These are phyloP conservation scores for Phyllostomus discolor DNA, from an alignment of 2,113 vertebrate species.

Conservation along the genomic window DNA sequence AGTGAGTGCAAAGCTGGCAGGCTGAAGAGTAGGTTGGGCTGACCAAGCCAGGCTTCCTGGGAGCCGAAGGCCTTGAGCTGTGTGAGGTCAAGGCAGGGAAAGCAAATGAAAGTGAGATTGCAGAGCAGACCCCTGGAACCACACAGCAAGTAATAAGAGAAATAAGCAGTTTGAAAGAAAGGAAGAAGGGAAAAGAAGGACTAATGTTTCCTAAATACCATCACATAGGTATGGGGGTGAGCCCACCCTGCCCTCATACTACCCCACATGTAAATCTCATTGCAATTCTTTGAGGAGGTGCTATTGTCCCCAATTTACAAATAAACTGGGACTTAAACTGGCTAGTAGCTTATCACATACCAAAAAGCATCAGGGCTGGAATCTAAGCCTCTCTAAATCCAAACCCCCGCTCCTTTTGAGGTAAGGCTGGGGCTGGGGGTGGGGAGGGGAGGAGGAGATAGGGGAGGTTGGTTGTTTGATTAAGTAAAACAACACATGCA, in stretches of 20 bases:
- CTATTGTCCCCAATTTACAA: neutral
- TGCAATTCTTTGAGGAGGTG: neutral
- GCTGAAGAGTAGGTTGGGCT: neutral
- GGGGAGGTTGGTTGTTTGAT: neutral
- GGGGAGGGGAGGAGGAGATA: neutral
- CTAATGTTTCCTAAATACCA: neutral
- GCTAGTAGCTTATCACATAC: neutral
- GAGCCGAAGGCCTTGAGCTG: neutral
- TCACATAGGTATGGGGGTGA: neutral
- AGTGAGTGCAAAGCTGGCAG: neutral
- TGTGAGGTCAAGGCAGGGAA: neutral
- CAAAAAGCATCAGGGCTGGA: neutral
- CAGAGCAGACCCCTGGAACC: neutral
- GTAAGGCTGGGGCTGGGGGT: too few species aligned
- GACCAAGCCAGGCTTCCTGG: neutral
- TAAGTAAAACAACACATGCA: neutral
- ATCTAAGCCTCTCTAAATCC: neutral
- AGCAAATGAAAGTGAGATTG: neutral
- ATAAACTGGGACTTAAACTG: neutral
- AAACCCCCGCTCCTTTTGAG: neutral
- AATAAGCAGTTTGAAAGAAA: neutral
- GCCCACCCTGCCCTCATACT: neutral
- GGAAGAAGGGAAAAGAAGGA: neutral
- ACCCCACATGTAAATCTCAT: neutral
- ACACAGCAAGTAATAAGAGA: too few species aligned